Evolutionary conservation across 2,113 vertebrate species (phyloP).

Genomic region (Melanostigma gelatinosum): DNA sequence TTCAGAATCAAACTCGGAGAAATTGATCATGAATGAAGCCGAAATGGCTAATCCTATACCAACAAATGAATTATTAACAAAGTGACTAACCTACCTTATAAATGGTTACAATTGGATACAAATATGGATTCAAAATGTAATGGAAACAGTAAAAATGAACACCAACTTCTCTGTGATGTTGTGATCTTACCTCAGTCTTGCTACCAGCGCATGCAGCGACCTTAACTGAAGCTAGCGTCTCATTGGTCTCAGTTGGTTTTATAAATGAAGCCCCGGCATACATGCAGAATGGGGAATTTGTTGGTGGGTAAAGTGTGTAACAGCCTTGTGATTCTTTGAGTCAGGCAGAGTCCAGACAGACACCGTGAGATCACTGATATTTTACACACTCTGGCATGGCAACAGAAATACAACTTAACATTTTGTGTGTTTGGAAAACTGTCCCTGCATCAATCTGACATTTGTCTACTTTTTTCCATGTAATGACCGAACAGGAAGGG

Average conservation of each 20-base stretch:
- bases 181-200: constrained; percentile 25
- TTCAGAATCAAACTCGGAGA: background rate
- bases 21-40: background rate
- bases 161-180: constrained; percentile 6
- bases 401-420: background rate
- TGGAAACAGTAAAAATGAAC: background rate
- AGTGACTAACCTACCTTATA: background rate
- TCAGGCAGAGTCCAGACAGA: constrained; percentile 40
- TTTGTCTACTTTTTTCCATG: constrained; percentile 51
- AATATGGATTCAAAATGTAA: background rate
- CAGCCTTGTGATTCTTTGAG: constrained; percentile 51
- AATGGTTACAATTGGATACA: background rate
- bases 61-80: background rate
- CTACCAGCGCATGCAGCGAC: background rate
- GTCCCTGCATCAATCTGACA: constrained; percentile 43
- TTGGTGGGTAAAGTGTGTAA: constrained; percentile 36
- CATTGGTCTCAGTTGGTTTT: background rate
- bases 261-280: constrained; percentile 11
- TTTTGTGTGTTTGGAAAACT: constrained; percentile 29
- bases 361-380: constrained; percentile 21
- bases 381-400: constrained; percentile 3
- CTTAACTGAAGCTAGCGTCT: background rate
- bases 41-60: background rate
- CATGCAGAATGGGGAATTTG: constrained; percentile 34
- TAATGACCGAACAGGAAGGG: constrained; percentile 55